phyloP scores from a whole-genome alignment of 2,797 vertebrate species.

The Leuciscus waleckii region DNA sequence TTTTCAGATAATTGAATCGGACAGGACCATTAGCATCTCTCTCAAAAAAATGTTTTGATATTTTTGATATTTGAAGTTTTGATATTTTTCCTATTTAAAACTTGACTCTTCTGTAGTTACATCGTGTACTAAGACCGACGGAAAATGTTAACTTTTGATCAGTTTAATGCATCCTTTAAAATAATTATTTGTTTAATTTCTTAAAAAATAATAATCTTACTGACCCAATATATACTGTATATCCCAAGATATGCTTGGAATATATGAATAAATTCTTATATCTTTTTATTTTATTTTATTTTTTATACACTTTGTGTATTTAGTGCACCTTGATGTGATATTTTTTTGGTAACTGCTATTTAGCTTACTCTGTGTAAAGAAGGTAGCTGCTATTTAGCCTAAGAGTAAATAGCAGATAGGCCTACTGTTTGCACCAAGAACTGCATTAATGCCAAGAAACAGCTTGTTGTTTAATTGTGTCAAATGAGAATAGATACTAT shows the following conservation, averaged over 20 bases:
- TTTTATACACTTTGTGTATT: too few relatives aligned
- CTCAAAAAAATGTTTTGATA: too few relatives aligned
- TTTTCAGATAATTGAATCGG: too few relatives aligned
- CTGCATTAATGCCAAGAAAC: not conserved
- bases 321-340: not conserved
- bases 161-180: not conserved
- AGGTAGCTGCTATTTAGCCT: not conserved
- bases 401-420: not conserved
- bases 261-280: not conserved
- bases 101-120: too few relatives aligned
- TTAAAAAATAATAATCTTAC: not conserved
- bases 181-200: too few relatives aligned
- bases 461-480: constrained; percentile 8
- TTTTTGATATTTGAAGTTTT: too few relatives aligned
- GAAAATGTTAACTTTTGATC: not conserved
- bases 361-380: not conserved
- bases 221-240: too few relatives aligned
- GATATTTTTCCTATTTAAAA: too few relatives aligned
- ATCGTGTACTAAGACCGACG: too few relatives aligned
- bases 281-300: too few relatives aligned
- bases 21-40: too few relatives aligned
- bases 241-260: not conserved
- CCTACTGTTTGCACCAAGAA: not conserved
- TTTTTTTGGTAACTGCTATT: not conserved
- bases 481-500: not conserved